Evolutionary conservation across 2,888 invertebrate genomes (phyloP).

Genomic region (Beris chalybata): DNA sequence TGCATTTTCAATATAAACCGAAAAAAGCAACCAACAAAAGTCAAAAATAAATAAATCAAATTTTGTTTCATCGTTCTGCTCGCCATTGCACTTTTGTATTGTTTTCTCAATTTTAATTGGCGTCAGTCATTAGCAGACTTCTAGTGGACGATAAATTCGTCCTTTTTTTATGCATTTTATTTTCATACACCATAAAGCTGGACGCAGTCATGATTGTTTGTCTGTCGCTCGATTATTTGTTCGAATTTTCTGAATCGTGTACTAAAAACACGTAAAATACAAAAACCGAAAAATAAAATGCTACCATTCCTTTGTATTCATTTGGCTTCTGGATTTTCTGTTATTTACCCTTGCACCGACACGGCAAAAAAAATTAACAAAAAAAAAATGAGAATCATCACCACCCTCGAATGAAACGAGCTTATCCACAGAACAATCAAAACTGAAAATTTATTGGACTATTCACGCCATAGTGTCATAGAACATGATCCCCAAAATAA

Average conservation of each 20-base stretch:
- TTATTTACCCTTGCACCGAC: slow-evolving; percentile 4
- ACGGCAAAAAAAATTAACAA: not conserved
- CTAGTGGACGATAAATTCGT: slow-evolving; percentile 15
- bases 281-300: slow-evolving; percentile 1
- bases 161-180: slow-evolving; percentile 5
- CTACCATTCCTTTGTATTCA: slow-evolving; percentile 3
- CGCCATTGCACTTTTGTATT: slow-evolving; percentile 4
- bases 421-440: slow-evolving; percentile 38
- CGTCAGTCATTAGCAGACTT: slow-evolving; percentile 20
- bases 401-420: not conserved
- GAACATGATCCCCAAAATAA: slow-evolving; percentile 18
- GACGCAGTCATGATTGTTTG: not conserved
- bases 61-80: too few species aligned
- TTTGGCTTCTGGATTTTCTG: slow-evolving; percentile 15
- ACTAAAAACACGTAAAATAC: too few species aligned
- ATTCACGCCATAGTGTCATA: slow-evolving; percentile 33
- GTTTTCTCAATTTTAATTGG: slow-evolving; percentile 17
- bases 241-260: not conserved
- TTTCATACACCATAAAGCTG: not conserved
- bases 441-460: slow-evolving; percentile 39
- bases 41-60: too few species aligned
- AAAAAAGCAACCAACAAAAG: too few species aligned
- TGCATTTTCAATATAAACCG: too few species aligned
- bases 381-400: slow-evolving; percentile 12
- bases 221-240: slow-evolving; percentile 12